phyloP scores from a whole-genome alignment of 2,888 invertebrate genomes.

The Lasius platythorax region DNA sequence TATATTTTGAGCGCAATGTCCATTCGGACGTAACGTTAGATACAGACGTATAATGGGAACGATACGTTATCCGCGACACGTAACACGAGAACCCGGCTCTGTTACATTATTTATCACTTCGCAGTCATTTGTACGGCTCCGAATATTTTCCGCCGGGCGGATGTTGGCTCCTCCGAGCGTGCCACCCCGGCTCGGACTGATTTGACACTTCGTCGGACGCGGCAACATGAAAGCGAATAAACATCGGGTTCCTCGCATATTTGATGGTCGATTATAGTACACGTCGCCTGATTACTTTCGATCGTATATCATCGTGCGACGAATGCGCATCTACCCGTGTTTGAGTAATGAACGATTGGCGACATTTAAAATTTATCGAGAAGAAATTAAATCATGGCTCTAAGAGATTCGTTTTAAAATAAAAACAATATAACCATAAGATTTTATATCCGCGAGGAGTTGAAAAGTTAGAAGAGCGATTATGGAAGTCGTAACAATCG shows the following conservation, averaged over 20 bases:
- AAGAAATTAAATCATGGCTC: not conserved
- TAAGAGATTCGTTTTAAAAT: not conserved
- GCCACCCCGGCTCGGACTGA: conserved; percentile 42
- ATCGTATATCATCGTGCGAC: not conserved
- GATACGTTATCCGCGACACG: conserved; percentile 78
- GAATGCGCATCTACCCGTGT: not conserved
- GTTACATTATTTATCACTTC: conserved; percentile 79
- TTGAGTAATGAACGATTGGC: not conserved
- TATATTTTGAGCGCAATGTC: conserved; percentile 69
- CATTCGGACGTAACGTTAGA: conserved; percentile 69
- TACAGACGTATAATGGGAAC: conserved; percentile 76
- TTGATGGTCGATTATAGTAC: conserved; percentile 27
- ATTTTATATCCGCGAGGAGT: conserved; percentile 1
- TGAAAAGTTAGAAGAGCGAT: not conserved
- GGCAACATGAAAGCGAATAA: conserved; percentile 59
- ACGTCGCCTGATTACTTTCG: not conserved
- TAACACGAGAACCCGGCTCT: conserved; percentile 75
- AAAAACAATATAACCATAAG: not conserved
- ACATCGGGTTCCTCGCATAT: conserved; percentile 33
- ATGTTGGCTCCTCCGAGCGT: conserved; percentile 49
- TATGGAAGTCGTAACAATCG: not conserved
- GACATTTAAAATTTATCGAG: conserved; percentile 3
- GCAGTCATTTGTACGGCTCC: conserved; percentile 74
- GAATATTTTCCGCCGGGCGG: conserved; percentile 63
- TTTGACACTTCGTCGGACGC: conserved; percentile 52